Conservation (phyloP, 2,888 invertebrate genomes). For the Hemicrepidius hirtus region DNA sequence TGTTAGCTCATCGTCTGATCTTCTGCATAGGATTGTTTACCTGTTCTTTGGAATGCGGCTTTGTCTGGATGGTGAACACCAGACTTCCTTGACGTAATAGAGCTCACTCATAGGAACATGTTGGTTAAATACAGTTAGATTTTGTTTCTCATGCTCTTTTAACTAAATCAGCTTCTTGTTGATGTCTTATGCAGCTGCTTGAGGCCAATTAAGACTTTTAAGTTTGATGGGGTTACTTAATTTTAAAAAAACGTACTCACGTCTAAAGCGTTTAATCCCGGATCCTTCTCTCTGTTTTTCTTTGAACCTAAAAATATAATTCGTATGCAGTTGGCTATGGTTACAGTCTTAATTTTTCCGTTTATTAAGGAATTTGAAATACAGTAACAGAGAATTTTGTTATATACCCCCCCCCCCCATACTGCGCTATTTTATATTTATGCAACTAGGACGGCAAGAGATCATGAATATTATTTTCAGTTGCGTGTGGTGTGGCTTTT, state of each 20-base stretch:
- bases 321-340: no score
- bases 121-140: slow-evolving; percentile 33
- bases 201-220: slow-evolving; percentile 10
- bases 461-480: no score
- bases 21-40: slow-evolving; percentile 51
- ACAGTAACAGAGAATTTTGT: no score
- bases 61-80: slow-evolving; percentile 42
- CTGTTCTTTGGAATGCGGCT: slow-evolving; percentile 55
- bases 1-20: slow-evolving; percentile 25
- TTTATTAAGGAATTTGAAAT: no score
- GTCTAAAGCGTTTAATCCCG: no score
- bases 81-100: slow-evolving; percentile 48
- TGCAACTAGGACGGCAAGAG: no score
- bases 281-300: no score
- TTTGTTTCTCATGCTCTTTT: background rate
- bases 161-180: background rate
- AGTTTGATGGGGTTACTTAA: slow-evolving; percentile 9
- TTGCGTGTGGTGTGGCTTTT: background rate
- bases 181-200: slow-evolving; percentile 10
- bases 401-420: no score
- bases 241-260: background rate
- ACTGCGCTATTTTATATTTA: no score
- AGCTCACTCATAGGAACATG: slow-evolving; percentile 30
- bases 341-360: no score
- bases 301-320: background rate